Base-by-base conservation (phyloP, 64 coral and sea anemone genomes). In the Montipora capricornis region DNA sequence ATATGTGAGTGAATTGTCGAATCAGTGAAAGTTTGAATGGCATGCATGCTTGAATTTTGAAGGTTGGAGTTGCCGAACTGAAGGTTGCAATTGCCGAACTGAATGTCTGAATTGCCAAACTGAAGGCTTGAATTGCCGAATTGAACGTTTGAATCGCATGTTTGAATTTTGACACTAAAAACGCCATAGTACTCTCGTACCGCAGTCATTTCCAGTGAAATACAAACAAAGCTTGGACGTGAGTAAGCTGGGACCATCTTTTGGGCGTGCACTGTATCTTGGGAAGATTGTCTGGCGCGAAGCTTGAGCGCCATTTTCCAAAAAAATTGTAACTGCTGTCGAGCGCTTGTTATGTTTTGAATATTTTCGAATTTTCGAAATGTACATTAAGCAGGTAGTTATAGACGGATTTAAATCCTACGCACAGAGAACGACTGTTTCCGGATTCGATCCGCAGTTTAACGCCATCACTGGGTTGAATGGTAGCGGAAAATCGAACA, bases 401-500 rank as follows among this genome's bases (percentile, higher is more conserved):
- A 96, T 99, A 74, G 97, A 99, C 49, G 97, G 97, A 5, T 99
- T 96, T 51, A 99, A 99, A 84, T 99, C 97, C 4, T 99, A 99
- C 84, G 97, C 98, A 19, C 92, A 96, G 60, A 90, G 98, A 60
- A 99, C 95, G 51, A 94, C 92, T 10, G 78, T 99, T 91, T 89
- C 85, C 49, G 94, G 89, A 7, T 99, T 99, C 79, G 97, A 99
- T 89, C 97, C 97, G 3, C 90, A 96, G 74, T 99, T 99, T 94
- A 99, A 99, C 80, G 97, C 97, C 26, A 99, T 99, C 26, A 99
- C 97, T 75, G 97, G 97, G 15, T 80, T 99, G 12, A 99, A 99
- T 55, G 97, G 97, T 15, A 99, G 97, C 46, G 97, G 97, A 74
- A 99, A 99, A 71, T 99, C 97, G 20, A 99, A 99, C 78, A 99